Conservation (phyloP, 1,140 invertebrate genomes). For the Hycleus phaleratus region DNA sequence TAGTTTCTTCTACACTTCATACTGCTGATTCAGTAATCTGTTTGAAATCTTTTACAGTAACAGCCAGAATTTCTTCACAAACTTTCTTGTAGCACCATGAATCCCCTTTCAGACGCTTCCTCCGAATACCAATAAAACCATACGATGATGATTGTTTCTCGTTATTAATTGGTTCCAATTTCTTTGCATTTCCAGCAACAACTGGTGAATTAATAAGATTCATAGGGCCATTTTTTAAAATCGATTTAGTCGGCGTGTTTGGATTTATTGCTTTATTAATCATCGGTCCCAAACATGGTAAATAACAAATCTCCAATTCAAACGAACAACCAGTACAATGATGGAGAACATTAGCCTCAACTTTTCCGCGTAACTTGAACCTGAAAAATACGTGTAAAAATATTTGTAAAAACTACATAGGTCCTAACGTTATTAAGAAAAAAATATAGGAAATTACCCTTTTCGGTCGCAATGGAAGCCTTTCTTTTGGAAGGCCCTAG, state of each 20-base stretch:
- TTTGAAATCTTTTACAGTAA: slow-evolving; percentile 45
- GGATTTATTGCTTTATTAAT: background rate
- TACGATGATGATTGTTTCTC: too few relatives aligned
- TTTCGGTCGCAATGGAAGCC: slow-evolving; percentile 62
- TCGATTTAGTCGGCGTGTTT: slow-evolving; percentile 24
- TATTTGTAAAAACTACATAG: background rate
- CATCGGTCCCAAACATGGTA: slow-evolving; percentile 40
- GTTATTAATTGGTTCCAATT: background rate
- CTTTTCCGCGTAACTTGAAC: slow-evolving; percentile 57
- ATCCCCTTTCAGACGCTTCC: too few relatives aligned
- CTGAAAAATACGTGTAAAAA: slow-evolving; percentile 37
- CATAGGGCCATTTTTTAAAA: slow-evolving; percentile 23
- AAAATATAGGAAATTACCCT: slow-evolving; percentile 49
- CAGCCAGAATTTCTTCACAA: slow-evolving; percentile 69
- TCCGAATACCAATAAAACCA: too few relatives aligned
- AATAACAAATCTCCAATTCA: slow-evolving; percentile 72
- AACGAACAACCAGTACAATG: slow-evolving; percentile 55
- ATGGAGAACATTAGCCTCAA: slow-evolving; percentile 35
- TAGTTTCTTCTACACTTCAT: slow-evolving; percentile 1
- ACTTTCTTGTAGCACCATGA: slow-evolving; percentile 51
- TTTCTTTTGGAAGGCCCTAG: slow-evolving; percentile 55
- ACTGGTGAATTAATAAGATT: slow-evolving; percentile 9
- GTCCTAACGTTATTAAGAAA: background rate
- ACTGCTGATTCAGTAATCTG: slow-evolving; percentile 28
- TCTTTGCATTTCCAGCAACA: background rate